These are phyloP conservation scores for Vombatus ursinus DNA, from an alignment of 2,113 vertebrate genomes.

Conservation along the genomic window DNA sequence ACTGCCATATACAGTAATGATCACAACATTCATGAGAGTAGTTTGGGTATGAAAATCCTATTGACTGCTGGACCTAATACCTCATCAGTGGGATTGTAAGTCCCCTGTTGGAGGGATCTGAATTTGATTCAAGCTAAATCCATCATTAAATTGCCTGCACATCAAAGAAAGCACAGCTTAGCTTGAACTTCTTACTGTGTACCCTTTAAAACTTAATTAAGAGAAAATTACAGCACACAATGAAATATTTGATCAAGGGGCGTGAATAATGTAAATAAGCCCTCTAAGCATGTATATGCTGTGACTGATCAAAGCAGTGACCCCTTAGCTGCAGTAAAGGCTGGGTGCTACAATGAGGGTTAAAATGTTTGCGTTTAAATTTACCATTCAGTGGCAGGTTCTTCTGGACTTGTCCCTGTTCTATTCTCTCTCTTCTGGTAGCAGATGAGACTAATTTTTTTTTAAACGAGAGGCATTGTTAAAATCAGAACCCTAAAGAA, in stretches of 20 bases:
- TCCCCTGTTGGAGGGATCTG: conserved; percentile 41
- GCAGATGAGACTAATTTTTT: conserved; percentile 10
- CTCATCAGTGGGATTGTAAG: conserved; percentile 49
- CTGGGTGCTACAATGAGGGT: background rate
- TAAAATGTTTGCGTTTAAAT: conserved; percentile 24
- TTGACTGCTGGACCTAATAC: background rate
- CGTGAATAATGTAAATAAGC: background rate
- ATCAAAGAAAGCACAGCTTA: conserved; percentile 36
- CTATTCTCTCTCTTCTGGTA: conserved; percentile 5
- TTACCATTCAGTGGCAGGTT: background rate
- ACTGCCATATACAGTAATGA: conserved; percentile 36
- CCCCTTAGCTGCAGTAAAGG: background rate
- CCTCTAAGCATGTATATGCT: conserved; percentile 4
- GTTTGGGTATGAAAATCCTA: background rate
- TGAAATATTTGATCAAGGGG: conserved; percentile 24
- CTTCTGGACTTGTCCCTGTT: conserved; percentile 24
- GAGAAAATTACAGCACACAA: conserved; percentile 26
- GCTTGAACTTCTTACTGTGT: background rate
- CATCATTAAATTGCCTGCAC: conserved; percentile 42
- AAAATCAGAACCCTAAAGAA: conserved; percentile 42
- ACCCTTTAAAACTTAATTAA: conserved; percentile 19
- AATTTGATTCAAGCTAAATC: conserved; percentile 43
- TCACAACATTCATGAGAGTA: background rate
- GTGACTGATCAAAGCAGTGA: background rate
- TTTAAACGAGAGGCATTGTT: conserved; percentile 7